Conservation (phyloP, 23 tunicate species). For the Clavelina lepadiformis region DNA sequence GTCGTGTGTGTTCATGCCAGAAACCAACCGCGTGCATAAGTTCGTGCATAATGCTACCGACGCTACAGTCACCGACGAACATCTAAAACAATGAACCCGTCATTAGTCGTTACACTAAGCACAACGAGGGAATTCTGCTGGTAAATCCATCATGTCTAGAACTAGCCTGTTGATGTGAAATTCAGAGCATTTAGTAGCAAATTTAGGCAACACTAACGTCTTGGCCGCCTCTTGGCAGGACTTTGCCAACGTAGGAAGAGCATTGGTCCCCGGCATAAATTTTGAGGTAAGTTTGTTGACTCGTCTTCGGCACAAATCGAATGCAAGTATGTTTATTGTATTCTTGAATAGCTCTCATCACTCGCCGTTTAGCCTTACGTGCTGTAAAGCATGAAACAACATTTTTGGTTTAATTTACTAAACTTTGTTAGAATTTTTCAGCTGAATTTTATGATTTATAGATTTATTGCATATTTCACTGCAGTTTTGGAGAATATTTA, state of each 20-base stretch:
- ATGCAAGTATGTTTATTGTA: conserved; percentile 43
- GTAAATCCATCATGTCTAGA: no score
- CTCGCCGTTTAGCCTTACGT: not conserved
- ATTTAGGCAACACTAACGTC: conserved; percentile 33
- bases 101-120: no score
- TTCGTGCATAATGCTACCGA: conserved; percentile 21
- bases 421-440: no score
- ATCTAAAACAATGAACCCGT: no score
- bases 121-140: no score
- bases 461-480: no score
- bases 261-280: conserved; percentile 25
- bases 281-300: conserved; percentile 30
- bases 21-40: conserved; percentile 31
- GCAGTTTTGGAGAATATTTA: not conserved
- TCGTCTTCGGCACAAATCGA: conserved; percentile 19
- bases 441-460: no score
- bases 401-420: no score
- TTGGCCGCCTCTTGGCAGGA: conserved; percentile 26
- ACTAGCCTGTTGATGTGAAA: no score
- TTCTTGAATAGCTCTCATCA: conserved; percentile 1
- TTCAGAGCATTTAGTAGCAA: no score
- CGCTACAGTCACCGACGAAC: conserved; percentile 9
- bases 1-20: conserved; percentile 23
- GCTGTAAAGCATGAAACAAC: not conserved
- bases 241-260: conserved; percentile 46